Percentiles rank a stretch among this genome's conserved stretches.
Conservation (phyloP, 2,888 invertebrate species). For the Thymelicus sylvestris region DNA sequence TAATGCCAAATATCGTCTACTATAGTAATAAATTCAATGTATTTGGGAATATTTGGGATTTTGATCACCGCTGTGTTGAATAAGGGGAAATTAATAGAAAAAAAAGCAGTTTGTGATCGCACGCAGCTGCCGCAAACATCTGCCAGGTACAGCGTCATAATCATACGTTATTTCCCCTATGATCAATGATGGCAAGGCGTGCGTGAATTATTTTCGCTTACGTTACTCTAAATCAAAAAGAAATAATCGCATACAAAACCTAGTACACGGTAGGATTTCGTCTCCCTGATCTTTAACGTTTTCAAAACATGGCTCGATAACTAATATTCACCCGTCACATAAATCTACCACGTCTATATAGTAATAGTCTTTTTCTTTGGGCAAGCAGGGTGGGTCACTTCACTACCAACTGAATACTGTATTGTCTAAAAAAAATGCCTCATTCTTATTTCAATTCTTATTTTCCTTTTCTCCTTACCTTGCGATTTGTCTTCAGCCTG, state of each 20-base stretch:
- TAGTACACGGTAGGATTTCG: too few species aligned
- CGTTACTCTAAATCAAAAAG: background rate
- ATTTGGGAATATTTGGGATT: background rate
- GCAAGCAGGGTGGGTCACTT: background rate
- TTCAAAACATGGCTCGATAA: too few species aligned
- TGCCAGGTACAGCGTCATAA: conserved; percentile 50
- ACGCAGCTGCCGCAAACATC: conserved; percentile 47
- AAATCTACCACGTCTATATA: too few species aligned
- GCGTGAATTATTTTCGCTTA: background rate
- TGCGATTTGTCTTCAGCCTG: background rate
- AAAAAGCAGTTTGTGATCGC: conserved; percentile 28
- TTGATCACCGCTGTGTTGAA: conserved; percentile 17
- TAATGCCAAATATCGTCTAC: background rate
- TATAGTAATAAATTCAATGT: background rate
- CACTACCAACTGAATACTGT: background rate
- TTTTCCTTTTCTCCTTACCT: background rate
- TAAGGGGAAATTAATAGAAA: conserved; percentile 22
- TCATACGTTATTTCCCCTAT: conserved; percentile 3
- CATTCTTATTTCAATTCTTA: too few species aligned
- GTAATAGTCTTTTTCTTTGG: background rate
- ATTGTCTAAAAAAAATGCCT: too few species aligned
- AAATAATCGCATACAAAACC: background rate
- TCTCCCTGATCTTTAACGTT: too few species aligned
- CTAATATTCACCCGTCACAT: too few species aligned
- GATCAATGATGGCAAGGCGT: conserved; percentile 21